Percentiles rank a stretch among this genome's conserved stretches.
phyloP scores from a whole-genome alignment of 2,888 invertebrate genomes.

The Ichneumoninae sp. region DNA sequence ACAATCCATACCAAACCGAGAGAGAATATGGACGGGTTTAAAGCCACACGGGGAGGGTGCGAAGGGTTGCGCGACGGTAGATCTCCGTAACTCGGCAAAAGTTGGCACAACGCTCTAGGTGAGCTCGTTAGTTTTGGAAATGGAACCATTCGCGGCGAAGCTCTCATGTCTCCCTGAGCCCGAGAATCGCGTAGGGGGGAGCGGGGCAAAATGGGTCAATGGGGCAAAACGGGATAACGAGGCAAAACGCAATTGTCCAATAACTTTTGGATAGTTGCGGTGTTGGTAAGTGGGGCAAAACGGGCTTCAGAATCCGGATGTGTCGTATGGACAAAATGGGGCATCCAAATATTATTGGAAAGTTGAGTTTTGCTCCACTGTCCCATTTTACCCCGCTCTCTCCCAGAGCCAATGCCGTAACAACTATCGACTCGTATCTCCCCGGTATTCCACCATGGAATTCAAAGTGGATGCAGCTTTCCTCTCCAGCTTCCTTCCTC shows the following conservation, averaged over 20 bases:
- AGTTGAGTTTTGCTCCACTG: too few relatives aligned
- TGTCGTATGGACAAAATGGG: too few relatives aligned
- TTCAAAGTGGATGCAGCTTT: background rate
- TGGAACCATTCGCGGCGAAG: constrained; percentile 28
- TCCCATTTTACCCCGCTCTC: too few relatives aligned
- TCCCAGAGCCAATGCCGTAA: constrained; percentile 4
- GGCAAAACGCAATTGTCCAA: too few relatives aligned
- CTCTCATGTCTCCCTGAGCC: constrained; percentile 32
- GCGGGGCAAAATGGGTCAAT: too few relatives aligned
- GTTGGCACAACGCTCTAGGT: constrained; percentile 49
- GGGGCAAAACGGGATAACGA: too few relatives aligned
- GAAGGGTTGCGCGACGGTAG: constrained; percentile 10
- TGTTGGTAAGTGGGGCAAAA: too few relatives aligned
- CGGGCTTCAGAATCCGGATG: too few relatives aligned
- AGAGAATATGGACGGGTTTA: constrained; percentile 26
- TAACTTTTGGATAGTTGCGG: too few relatives aligned
- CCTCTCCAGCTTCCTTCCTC: too few relatives aligned
- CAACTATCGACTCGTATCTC: constrained; percentile 23
- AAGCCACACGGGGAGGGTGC: constrained; percentile 20
- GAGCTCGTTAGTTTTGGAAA: constrained; percentile 62
- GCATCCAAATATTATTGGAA: too few relatives aligned
- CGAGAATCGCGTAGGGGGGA: constrained; percentile 15
- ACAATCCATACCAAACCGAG: background rate
- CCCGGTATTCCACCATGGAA: constrained; percentile 17
- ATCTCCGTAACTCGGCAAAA: constrained; percentile 55